Evolutionary conservation across 2,888 invertebrate species (phyloP).

Genomic region (Brenthis hecate): DNA sequence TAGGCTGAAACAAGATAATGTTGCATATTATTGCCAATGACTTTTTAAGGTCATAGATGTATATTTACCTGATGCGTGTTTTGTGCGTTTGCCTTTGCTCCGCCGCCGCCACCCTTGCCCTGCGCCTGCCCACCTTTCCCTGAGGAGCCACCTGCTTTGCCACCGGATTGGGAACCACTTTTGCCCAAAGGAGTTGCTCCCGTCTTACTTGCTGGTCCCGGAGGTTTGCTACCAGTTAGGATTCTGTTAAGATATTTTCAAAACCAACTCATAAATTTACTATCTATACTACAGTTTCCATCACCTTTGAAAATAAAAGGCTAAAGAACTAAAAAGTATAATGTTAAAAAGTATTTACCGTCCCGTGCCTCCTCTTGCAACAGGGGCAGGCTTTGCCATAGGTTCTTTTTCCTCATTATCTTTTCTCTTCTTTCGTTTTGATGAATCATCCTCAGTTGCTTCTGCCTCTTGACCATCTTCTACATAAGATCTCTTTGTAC

Average conservation of each 20-base stretch:
- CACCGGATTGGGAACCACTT: conserved; percentile 52
- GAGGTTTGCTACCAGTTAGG: conserved; percentile 75
- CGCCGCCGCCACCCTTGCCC: conserved; percentile 46
- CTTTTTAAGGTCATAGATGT: no score
- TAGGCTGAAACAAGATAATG: neutral
- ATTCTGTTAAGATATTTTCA: conserved; percentile 51
- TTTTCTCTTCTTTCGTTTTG: conserved; percentile 89
- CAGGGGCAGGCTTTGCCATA: conserved; percentile 74
- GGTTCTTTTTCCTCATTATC: conserved; percentile 85
- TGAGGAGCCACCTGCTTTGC: conserved; percentile 40
- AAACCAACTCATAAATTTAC: conserved; percentile 34
- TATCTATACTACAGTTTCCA: conserved; percentile 7
- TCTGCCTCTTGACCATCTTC: conserved; percentile 82
- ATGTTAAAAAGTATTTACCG: conserved; percentile 51
- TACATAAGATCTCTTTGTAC: conserved; percentile 56
- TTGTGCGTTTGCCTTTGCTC: conserved; percentile 58
- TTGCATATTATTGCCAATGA: no score
- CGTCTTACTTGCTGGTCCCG: conserved; percentile 80
- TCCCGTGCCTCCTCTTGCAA: conserved; percentile 61
- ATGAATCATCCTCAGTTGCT: conserved; percentile 84
- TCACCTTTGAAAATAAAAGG: conserved; percentile 13
- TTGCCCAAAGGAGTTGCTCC: conserved; percentile 68
- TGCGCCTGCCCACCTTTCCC: conserved; percentile 29
- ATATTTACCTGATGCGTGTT: conserved; percentile 58
- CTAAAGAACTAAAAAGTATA: conserved; percentile 6